Evolutionary conservation across 2,113 vertebrate genomes (phyloP).

Genomic region (Prunella fulvescens): DNA sequence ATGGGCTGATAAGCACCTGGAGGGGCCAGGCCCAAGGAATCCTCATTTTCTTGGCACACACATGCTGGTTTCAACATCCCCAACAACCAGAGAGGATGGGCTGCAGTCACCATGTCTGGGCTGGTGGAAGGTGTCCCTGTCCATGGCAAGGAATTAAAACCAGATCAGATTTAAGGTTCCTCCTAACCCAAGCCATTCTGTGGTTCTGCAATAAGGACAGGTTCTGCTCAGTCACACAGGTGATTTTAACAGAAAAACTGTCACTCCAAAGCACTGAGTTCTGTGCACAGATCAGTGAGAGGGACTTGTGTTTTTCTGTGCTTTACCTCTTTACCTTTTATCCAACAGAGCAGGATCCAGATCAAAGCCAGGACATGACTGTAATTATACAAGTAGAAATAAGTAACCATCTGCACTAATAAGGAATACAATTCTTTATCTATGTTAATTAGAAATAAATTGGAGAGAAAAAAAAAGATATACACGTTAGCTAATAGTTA

Average conservation of each 20-base stretch:
- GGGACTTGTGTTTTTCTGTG: not conserved
- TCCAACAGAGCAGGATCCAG: not conserved
- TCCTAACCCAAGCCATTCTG: not conserved
- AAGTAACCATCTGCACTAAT: not conserved
- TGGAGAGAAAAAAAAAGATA: not conserved
- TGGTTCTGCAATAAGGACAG: not conserved
- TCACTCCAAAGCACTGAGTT: not conserved
- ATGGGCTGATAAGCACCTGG: not conserved
- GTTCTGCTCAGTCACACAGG: not conserved
- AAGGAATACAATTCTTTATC: not conserved
- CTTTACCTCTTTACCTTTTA: not conserved
- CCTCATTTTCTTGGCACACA: not conserved
- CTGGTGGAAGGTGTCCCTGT: not conserved
- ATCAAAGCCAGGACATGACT: not conserved
- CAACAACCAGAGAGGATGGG: not conserved
- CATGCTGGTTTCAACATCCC: not conserved
- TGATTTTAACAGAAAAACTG: not conserved
- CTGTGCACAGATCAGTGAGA: too few relatives aligned
- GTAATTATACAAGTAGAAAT: not conserved
- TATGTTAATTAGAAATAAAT: constrained; percentile 4
- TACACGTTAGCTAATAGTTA: not conserved
- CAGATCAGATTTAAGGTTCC: not conserved
- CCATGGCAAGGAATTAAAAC: not conserved
- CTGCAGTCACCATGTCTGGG: not conserved
- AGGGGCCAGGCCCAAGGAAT: not conserved